Conservation (phyloP, 2,113 vertebrate genomes). For the Nycticorax nycticorax region DNA sequence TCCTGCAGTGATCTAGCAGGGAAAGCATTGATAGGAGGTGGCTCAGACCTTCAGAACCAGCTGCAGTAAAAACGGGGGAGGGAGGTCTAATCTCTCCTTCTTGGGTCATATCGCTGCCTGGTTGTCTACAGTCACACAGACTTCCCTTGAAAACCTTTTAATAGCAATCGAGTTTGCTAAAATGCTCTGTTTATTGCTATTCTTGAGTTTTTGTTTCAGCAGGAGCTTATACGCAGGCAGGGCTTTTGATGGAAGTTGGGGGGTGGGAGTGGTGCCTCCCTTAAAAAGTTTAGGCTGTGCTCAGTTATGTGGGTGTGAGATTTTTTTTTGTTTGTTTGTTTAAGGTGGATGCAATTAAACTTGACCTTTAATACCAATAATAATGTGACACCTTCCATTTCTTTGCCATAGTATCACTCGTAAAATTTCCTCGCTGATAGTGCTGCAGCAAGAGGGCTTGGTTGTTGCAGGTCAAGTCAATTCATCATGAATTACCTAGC, state of each 20-base stretch:
- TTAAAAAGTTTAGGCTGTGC: constrained; percentile 36
- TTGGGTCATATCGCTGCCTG: not conserved
- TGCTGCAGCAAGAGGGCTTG: constrained; percentile 69
- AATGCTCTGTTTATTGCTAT: not conserved
- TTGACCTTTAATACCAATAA: constrained; percentile 62
- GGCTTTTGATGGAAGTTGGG: constrained; percentile 25
- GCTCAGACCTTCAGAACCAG: constrained; percentile 48
- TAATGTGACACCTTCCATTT: constrained; percentile 33
- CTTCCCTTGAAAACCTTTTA: not conserved
- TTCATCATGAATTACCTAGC: constrained; percentile 60
- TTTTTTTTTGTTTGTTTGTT: not conserved
- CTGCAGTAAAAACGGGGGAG: constrained; percentile 54
- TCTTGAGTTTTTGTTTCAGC: not conserved
- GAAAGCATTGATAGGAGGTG: constrained; percentile 28
- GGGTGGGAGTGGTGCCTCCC: constrained; percentile 44
- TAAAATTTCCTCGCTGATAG: not conserved
- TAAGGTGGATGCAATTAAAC: constrained; percentile 9
- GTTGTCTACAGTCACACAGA: not conserved
- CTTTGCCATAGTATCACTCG: constrained; percentile 31
- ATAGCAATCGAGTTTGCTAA: not conserved
- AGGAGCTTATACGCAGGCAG: not conserved
- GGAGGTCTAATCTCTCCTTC: not conserved
- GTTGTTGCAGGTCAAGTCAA: constrained; percentile 64
- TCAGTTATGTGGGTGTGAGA: not conserved
- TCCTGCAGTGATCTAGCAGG: constrained; percentile 32